Conservation (phyloP, 2,113 vertebrate genomes). For the Poecilia latipinna region DNA sequence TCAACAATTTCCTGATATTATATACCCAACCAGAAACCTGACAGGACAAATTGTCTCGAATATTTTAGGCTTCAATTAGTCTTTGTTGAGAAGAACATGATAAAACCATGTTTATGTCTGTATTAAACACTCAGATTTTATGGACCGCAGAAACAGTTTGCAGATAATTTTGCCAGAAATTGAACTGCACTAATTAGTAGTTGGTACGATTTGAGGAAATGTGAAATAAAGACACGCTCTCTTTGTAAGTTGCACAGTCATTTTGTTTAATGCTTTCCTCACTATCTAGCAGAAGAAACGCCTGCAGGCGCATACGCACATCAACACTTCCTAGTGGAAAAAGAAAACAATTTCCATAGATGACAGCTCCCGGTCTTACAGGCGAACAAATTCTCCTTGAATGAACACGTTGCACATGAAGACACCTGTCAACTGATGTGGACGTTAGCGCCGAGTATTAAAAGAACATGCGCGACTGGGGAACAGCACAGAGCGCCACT, state of each 20-base stretch:
- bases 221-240: background rate
- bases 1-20: too few species aligned
- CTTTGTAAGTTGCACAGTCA: background rate
- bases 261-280: background rate
- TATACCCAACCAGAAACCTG: too few species aligned
- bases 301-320: background rate
- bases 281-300: background rate
- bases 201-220: background rate
- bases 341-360: slow-evolving; percentile 20
- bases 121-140: background rate
- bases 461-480: slow-evolving; percentile 36
- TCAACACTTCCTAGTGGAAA: slow-evolving; percentile 7
- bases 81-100: background rate
- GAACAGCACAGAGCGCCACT: slow-evolving; percentile 35
- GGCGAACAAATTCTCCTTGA: slow-evolving; percentile 26
- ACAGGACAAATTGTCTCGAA: too few species aligned
- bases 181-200: background rate
- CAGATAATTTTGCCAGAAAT: background rate
- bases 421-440: slow-evolving; percentile 39
- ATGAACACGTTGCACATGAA: slow-evolving; percentile 16
- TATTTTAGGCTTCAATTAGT: too few species aligned
- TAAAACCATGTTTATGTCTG: background rate
- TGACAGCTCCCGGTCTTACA: slow-evolving; percentile 36
- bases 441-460: slow-evolving; percentile 42
- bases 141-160: background rate